A percentile compares a stretch with the other conserved stretches of the same genome.
phyloP scores from a whole-genome alignment of 2,113 vertebrate species.

The Halichoeres trimaculatus region DNA sequence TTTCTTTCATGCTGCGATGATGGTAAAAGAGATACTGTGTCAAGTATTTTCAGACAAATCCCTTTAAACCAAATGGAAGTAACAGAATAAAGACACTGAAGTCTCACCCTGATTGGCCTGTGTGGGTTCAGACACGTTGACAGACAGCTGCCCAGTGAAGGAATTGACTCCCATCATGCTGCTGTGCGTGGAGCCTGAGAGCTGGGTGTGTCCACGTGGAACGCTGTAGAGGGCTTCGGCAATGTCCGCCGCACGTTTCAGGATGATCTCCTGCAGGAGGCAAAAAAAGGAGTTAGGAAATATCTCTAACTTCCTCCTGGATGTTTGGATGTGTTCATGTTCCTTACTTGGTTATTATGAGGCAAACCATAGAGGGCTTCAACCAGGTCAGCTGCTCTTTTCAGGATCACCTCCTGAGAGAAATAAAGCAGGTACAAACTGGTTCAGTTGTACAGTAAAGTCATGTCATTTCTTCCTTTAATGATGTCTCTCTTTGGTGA shows the following conservation, averaged over 20 bases:
- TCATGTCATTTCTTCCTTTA: no score
- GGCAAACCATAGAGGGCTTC: conserved; percentile 96
- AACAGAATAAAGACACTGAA: not conserved
- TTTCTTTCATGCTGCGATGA: no score
- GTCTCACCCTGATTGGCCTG: conserved; percentile 95
- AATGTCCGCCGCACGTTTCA: conserved; percentile 97
- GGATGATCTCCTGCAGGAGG: conserved; percentile 91
- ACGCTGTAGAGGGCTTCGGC: conserved; percentile 99
- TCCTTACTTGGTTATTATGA: conserved; percentile 93
- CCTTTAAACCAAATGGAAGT: no score
- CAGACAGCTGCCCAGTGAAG: conserved; percentile 95
- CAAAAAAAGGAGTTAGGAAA: not conserved
- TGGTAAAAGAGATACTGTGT: no score
- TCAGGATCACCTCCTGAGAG: conserved; percentile 94
- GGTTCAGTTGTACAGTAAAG: no score
- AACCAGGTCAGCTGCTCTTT: conserved; percentile 94
- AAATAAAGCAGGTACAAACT: not conserved
- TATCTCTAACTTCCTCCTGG: not conserved
- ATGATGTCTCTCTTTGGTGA: no score
- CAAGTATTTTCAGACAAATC: no score
- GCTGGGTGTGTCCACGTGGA: conserved; percentile 96
- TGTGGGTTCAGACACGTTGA: conserved; percentile 93
- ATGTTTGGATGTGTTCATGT: not conserved
- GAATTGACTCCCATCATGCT: conserved; percentile 99
- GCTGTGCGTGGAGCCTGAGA: conserved; percentile 90